These are phyloP conservation scores for Bombylius major DNA, from an alignment of 2,888 invertebrate genomes.

Conservation along the genomic window DNA sequence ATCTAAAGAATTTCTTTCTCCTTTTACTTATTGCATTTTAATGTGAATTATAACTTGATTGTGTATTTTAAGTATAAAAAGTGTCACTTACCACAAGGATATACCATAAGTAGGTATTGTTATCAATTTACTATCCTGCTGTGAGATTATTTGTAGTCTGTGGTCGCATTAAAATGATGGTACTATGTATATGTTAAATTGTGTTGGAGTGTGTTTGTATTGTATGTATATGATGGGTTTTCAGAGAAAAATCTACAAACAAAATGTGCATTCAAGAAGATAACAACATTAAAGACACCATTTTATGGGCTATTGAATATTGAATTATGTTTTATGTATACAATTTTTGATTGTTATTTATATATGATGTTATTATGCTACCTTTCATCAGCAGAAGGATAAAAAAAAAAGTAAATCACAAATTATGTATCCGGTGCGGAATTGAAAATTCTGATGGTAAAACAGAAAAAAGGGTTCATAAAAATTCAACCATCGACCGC, in stretches of 20 bases:
- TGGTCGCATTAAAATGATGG: slow-evolving; percentile 2
- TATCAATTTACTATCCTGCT: neutral
- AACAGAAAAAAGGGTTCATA: no score
- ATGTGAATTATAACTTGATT: no score
- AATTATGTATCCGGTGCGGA: neutral
- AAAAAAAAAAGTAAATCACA: neutral
- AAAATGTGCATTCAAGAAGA: slow-evolving; percentile 33
- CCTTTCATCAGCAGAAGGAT: slow-evolving; percentile 18
- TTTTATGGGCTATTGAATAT: slow-evolving; percentile 38
- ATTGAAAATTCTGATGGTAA: neutral
- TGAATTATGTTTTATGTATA: slow-evolving; percentile 1
- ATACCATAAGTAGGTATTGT: neutral
- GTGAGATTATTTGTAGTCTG: slow-evolving; percentile 4
- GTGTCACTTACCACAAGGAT: neutral
- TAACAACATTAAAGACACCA: slow-evolving; percentile 32
- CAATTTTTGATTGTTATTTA: neutral
- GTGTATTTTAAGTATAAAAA: neutral
- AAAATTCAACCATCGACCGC: no score
- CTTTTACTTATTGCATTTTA: neutral
- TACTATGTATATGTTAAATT: no score
- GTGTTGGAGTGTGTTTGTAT: no score
- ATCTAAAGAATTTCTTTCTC: neutral
- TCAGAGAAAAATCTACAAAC: slow-evolving; percentile 17
- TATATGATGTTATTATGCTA: slow-evolving; percentile 3
- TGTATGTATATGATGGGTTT: slow-evolving; percentile 3